Percentiles rank a stretch among this genome's conserved stretches.
Evolutionary conservation across 2,797 vertebrate genomes (phyloP).

Genomic region (Cryptoblepharus egeriae): DNA sequence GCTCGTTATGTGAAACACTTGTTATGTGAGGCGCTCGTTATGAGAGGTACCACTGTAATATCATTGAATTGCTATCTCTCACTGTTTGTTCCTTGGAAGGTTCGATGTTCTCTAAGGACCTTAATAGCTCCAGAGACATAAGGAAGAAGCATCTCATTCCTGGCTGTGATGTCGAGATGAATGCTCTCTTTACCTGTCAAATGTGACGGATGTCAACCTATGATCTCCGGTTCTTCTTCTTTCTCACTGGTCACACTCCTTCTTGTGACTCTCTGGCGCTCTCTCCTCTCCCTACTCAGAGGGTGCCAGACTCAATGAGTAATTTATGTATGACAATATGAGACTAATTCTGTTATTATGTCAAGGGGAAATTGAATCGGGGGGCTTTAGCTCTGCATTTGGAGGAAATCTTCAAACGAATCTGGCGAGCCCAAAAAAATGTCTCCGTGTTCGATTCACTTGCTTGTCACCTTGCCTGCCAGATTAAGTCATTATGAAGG

Average conservation of each 20-base stretch:
- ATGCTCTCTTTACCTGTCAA: conserved; percentile 71
- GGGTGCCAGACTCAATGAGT: conserved; percentile 65
- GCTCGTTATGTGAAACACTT: too few species aligned
- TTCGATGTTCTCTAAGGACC: conserved; percentile 48
- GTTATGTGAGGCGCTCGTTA: too few species aligned
- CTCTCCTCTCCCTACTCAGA: conserved; percentile 47
- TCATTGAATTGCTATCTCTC: conserved; percentile 14
- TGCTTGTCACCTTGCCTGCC: conserved; percentile 73
- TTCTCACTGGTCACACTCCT: conserved; percentile 57
- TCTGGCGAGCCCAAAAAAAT: conserved; percentile 59
- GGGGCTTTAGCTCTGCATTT: conserved; percentile 70
- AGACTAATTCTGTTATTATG: conserved; percentile 80
- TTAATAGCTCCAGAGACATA: conserved; percentile 58
- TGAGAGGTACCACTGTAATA: too few species aligned
- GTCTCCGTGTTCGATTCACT: conserved; percentile 60
- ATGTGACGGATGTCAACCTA: conserved; percentile 69
- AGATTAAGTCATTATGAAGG: conserved; percentile 76
- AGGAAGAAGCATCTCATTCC: conserved; percentile 63
- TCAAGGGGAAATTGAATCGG: conserved; percentile 81
- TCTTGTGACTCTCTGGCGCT: conserved; percentile 51
- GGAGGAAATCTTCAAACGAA: conserved; percentile 76
- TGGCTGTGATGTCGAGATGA: conserved; percentile 49
- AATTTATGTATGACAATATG: conserved; percentile 80
- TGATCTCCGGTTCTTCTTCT: conserved; percentile 66
- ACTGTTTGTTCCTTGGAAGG: conserved; percentile 60